A percentile compares a stretch with the other conserved stretches of the same genome.
These are phyloP conservation scores for Flexamia atlantica DNA, from an alignment of 2,888 invertebrate species.

Conservation along the genomic window DNA sequence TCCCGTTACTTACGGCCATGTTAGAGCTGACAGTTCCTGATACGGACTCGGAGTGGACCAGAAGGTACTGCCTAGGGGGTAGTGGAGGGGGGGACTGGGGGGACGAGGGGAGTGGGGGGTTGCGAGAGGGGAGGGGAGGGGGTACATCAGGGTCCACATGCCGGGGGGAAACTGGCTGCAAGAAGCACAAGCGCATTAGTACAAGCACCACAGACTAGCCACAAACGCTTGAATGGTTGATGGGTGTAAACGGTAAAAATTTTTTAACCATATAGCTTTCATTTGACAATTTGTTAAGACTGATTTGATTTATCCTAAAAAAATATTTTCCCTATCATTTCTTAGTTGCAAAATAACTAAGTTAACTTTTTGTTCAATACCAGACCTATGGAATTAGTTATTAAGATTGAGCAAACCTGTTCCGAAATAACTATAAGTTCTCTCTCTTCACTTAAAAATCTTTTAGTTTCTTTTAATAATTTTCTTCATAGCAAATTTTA, in stretches of 20 bases:
- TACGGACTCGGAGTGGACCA: constrained; percentile 62
- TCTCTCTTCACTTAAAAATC: too few relatives aligned
- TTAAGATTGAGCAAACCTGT: too few relatives aligned
- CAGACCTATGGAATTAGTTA: too few relatives aligned
- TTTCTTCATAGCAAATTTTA: too few relatives aligned
- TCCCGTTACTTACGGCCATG: constrained; percentile 61
- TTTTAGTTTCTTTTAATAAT: too few relatives aligned
- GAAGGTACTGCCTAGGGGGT: constrained; percentile 71
- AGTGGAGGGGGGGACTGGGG: constrained; percentile 69
- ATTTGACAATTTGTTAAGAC: too few relatives aligned
- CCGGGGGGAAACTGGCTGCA: constrained; percentile 56
- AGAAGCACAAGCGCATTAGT: constrained; percentile 59
- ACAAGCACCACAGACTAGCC: constrained; percentile 53
- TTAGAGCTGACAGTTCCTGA: constrained; percentile 56
- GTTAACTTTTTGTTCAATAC: too few relatives aligned
- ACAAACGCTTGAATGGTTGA: constrained; percentile 40
- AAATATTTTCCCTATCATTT: too few relatives aligned
- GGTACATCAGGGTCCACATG: constrained; percentile 72
- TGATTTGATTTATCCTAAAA: too few relatives aligned
- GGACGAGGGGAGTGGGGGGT: constrained; percentile 72
- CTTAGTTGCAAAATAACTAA: too few relatives aligned
- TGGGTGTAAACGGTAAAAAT: background rate
- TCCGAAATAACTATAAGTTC: too few relatives aligned
- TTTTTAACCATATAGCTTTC: too few relatives aligned
- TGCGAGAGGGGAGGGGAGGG: constrained; percentile 74